Conservation (phyloP, 2,888 invertebrate genomes). For the Xylota segnis region DNA sequence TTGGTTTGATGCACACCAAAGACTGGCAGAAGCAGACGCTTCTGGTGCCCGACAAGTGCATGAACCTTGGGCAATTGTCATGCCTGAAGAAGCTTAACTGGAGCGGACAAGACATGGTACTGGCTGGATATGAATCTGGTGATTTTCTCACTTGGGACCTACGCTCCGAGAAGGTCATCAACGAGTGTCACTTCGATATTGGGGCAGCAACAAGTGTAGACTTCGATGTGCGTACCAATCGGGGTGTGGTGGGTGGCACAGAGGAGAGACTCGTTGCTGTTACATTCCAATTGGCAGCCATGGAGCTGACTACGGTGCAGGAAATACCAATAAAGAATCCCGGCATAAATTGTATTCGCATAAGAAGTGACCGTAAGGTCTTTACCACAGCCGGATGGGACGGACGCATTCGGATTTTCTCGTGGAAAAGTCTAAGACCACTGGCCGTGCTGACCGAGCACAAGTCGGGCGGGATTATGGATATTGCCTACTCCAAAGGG, state of each 20-base stretch:
- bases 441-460: constrained; percentile 91
- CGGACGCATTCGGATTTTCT: constrained; percentile 90
- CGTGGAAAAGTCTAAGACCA: constrained; percentile 90
- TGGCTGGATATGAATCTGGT: constrained; percentile 91
- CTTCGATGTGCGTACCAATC: constrained; percentile 88
- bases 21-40: constrained; percentile 82
- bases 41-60: constrained; percentile 82
- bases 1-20: constrained; percentile 83
- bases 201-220: constrained; percentile 89
- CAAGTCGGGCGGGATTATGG: constrained; percentile 89
- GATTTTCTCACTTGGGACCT: constrained; percentile 90
- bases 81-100: constrained; percentile 85
- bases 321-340: constrained; percentile 90
- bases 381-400: constrained; percentile 92
- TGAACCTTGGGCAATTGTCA: constrained; percentile 86
- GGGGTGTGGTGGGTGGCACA: constrained; percentile 88
- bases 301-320: constrained; percentile 86
- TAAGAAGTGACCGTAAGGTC: constrained; percentile 89
- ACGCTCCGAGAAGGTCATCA: constrained; percentile 85
- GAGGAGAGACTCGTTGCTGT: constrained; percentile 82
- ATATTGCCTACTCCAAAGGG: constrained; percentile 89
- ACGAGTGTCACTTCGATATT: constrained; percentile 85
- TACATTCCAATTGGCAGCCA: constrained; percentile 81
- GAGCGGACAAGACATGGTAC: constrained; percentile 85
- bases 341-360: constrained; percentile 89